Conservation (phyloP, 2,888 invertebrate genomes). For the Pteria penguin region DNA sequence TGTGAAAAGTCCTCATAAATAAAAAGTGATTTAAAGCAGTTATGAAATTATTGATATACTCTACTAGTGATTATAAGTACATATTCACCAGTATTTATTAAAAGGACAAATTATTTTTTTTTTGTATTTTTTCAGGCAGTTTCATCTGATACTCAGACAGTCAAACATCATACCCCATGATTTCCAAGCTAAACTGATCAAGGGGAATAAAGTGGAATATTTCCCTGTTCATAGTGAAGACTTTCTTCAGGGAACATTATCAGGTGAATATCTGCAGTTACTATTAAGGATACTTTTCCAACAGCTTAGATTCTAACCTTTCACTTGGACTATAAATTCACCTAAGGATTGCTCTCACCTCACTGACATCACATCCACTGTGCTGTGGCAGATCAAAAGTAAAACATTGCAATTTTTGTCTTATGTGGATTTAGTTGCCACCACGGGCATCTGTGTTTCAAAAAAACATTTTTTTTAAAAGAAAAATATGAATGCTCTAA, state of each 20-base stretch:
- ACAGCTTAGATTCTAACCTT: no score
- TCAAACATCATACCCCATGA: conserved; percentile 16
- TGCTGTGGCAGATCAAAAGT: no score
- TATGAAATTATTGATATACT: no score
- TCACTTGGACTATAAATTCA: no score
- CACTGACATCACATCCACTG: no score
- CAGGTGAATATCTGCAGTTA: neutral
- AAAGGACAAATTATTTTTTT: neutral
- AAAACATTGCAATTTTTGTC: neutral
- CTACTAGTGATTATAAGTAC: neutral
- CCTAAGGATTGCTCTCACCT: no score
- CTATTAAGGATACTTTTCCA: neutral
- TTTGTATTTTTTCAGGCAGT: conserved; percentile 22
- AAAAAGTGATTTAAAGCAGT: no score
- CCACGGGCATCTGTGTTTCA: no score
- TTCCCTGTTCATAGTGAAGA: conserved; percentile 3
- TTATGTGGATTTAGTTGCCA: neutral
- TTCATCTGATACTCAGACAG: conserved; percentile 36
- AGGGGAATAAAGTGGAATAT: neutral
- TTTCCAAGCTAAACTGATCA: conserved; percentile 4
- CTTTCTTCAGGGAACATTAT: conserved; percentile 13
- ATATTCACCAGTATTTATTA: neutral
- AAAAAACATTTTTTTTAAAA: no score
- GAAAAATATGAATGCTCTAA: no score
- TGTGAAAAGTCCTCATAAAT: no score